A percentile compares a stretch with the other conserved stretches of the same genome.
phyloP scores from a whole-genome alignment of 2,888 invertebrate genomes.

The Drosophila meridionalis region DNA sequence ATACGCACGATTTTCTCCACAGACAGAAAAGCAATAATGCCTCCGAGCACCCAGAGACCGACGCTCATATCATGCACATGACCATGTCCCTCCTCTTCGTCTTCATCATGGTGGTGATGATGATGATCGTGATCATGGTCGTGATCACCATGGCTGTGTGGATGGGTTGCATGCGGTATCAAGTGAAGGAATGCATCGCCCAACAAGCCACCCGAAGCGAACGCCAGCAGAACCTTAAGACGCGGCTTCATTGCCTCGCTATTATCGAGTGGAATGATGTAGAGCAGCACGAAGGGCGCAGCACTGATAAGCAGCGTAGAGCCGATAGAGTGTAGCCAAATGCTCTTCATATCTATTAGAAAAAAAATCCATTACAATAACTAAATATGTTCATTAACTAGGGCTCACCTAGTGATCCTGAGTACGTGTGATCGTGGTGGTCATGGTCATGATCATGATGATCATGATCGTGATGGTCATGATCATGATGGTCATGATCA shows the following conservation, averaged over 20 bases:
- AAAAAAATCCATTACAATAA: slow-evolving; percentile 19
- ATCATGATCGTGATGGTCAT: slow-evolving; percentile 39
- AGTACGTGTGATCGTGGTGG: slow-evolving; percentile 53
- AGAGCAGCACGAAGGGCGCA: slow-evolving; percentile 96
- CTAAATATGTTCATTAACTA: slow-evolving; percentile 2
- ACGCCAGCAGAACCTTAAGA: slow-evolving; percentile 95
- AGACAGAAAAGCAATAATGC: slow-evolving; percentile 95
- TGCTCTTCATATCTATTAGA: slow-evolving; percentile 73
- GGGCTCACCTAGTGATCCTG: slow-evolving; percentile 67
- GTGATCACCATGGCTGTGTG: slow-evolving; percentile 85
- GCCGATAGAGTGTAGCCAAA: slow-evolving; percentile 93
- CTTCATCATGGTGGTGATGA: slow-evolving; percentile 63
- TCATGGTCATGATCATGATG: slow-evolving; percentile 50
- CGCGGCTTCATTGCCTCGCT: slow-evolving; percentile 93
- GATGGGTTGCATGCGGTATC: slow-evolving; percentile 96
- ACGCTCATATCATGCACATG: slow-evolving; percentile 94
- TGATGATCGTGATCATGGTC: slow-evolving; percentile 82
- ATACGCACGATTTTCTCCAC: slow-evolving; percentile 97
- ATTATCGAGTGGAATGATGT: slow-evolving; percentile 96
- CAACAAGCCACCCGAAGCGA: slow-evolving; percentile 97
- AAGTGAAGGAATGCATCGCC: slow-evolving; percentile 99
- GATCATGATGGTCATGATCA: slow-evolving; percentile 36
- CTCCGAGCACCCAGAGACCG: slow-evolving; percentile 97
- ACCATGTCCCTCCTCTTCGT: slow-evolving; percentile 86
- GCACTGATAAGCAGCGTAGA: slow-evolving; percentile 97